Base-by-base conservation (phyloP, 2,888 invertebrate genomes). In the Ormyrus pomaceus region DNA sequence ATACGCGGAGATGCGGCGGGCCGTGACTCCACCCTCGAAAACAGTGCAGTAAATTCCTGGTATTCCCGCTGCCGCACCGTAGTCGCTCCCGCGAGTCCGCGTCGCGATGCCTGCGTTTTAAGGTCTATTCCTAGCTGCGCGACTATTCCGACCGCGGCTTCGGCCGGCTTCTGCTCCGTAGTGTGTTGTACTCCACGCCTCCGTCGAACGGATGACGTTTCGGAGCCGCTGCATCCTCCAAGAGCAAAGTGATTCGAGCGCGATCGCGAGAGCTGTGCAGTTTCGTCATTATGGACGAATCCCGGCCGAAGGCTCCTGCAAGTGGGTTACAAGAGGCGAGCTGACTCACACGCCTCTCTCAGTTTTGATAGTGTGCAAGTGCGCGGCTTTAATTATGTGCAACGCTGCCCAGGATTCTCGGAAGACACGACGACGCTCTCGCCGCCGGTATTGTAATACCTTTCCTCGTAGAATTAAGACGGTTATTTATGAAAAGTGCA, bases 91-190 rank as follows among this genome's bases (percentile, higher is more conserved):
- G 48, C 53, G n/a, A 48, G 48, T 19, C n/a, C 46, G 45, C 8
- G 6, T 9, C 83, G 84, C 82, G 84, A 66, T 62, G 68, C 65
- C 78, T 83, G 83, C 82, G 80, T 82, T 73, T 85, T 79, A 84
- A 83, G 81, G 83, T 86, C 87, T 87, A 87, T 87, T 87, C 85
- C 87, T 84, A 84, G 87, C 86, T 80, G 51, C 65, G 45, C 65
- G 34, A 34, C 85, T 85, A 84, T 86, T 86, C 84, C 84, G 83
- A 85, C 84, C 48, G 83, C 81, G 83, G 9, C 64, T 85, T 84
- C 82, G 84, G 79, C 82, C 83, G 82, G 80, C 74, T 69, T 34
- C 0, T n/a, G 45, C 50, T 6, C 59, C 34, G 34, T 45, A 45
- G 53, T 77, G 53, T 77, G 51, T 77, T 11, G 34, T n/a, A 53